Conservation (phyloP, 2,113 vertebrate species). For the Myxocyprinus asiaticus region DNA sequence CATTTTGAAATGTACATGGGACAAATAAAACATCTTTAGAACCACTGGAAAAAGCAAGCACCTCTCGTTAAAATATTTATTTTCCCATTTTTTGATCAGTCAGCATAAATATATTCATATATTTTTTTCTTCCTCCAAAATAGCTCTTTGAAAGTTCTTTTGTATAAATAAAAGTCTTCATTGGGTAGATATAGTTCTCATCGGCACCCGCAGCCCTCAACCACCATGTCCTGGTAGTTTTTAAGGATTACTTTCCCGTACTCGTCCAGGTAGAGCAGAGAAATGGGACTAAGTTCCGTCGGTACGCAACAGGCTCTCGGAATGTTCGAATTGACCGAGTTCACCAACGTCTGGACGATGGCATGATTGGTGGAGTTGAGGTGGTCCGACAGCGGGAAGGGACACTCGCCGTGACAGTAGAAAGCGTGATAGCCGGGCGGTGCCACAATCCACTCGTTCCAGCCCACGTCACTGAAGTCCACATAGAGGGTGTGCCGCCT, state of each 20-base stretch:
- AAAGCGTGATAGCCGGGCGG: slow-evolving; percentile 96
- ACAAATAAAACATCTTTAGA: slow-evolving; percentile 84
- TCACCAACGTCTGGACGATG: slow-evolving; percentile 98
- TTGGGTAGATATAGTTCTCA: slow-evolving; percentile 88
- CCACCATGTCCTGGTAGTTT: slow-evolving; percentile 99
- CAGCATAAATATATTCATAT: slow-evolving; percentile 98
- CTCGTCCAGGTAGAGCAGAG: slow-evolving; percentile 97
- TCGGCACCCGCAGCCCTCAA: slow-evolving; percentile 97
- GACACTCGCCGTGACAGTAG: slow-evolving; percentile 97
- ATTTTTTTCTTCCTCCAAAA: slow-evolving; percentile 84
- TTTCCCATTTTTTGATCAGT: slow-evolving; percentile 90
- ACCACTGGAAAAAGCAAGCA: slow-evolving; percentile 93
- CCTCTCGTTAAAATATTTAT: slow-evolving; percentile 99
- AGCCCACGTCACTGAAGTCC: slow-evolving; percentile 98
- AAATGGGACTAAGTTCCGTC: slow-evolving; percentile 97
- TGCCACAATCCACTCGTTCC: slow-evolving; percentile 99
- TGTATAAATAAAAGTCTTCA: slow-evolving; percentile 99
- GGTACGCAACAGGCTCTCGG: slow-evolving; percentile 97
- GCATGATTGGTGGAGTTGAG: slow-evolving; percentile 99
- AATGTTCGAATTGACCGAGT: slow-evolving; percentile 97
- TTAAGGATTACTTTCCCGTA: slow-evolving; percentile 98
- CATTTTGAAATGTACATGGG: slow-evolving; percentile 98
- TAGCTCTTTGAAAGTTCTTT: slow-evolving; percentile 87
- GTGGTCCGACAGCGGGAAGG: slow-evolving; percentile 95
- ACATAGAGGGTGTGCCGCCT: slow-evolving; percentile 93